Percentiles rank a stretch among this genome's conserved stretches.
phyloP scores from a whole-genome alignment of 2,113 vertebrate genomes.

The Triplophysa dalaica region DNA sequence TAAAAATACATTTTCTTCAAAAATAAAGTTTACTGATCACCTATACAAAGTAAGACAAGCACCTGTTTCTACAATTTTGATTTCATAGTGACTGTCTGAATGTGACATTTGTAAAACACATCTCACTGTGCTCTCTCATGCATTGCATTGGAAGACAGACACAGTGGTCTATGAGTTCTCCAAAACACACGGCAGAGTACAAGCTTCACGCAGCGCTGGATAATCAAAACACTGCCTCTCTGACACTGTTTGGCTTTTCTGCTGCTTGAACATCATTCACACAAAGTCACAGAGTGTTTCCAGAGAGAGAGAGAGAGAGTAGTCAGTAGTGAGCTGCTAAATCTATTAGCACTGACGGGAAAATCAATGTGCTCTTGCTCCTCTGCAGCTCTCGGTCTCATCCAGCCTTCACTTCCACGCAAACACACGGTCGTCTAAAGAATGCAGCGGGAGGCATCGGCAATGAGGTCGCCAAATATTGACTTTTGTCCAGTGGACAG shows the following conservation, averaged over 20 bases:
- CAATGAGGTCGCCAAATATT: constrained; percentile 54
- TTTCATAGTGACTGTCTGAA: no score
- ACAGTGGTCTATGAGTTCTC: not conserved
- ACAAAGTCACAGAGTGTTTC: constrained; percentile 20
- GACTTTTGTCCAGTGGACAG: constrained; percentile 38
- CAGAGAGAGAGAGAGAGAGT: not conserved
- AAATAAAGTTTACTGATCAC: no score
- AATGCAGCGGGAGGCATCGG: constrained; percentile 53
- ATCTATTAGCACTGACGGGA: constrained; percentile 82
- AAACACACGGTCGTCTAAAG: constrained; percentile 66
- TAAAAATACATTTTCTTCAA: not conserved
- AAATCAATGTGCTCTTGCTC: constrained; percentile 84
- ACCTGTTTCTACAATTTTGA: no score
- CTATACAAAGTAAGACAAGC: no score
- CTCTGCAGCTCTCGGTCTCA: constrained; percentile 76
- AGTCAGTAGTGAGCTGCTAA: constrained; percentile 69
- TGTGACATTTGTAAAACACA: no score
- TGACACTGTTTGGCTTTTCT: constrained; percentile 11
- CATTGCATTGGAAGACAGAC: not conserved
- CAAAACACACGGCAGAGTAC: not conserved
- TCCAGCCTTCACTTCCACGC: constrained; percentile 75
- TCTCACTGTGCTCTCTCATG: not conserved
- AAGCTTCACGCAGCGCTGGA: constrained; percentile 19
- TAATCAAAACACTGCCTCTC: constrained; percentile 16
- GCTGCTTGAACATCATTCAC: constrained; percentile 36